phyloP scores from a whole-genome alignment of 1,140 invertebrate genomes.

The Metopolophium dirhodum region DNA sequence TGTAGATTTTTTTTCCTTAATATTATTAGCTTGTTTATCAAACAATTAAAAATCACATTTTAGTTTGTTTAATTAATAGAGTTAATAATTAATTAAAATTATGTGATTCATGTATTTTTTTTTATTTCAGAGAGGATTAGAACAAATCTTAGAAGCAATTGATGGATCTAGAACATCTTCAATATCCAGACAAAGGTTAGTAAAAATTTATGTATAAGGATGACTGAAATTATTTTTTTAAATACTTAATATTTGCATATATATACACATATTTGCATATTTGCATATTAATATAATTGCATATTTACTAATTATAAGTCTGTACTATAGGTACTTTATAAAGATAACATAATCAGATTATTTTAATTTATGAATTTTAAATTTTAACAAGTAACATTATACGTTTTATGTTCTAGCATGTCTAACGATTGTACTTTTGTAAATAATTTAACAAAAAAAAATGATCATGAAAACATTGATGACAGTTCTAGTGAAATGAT shows the following conservation, averaged over 20 bases:
- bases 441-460: slow-evolving; percentile 33
- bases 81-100: not conserved
- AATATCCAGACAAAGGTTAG: slow-evolving; percentile 52
- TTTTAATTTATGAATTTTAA: not conserved
- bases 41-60: not conserved
- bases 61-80: not conserved
- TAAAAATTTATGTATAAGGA: not conserved
- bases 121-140: slow-evolving; percentile 38
- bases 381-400: not conserved
- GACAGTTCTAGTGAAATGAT: slow-evolving; percentile 60
- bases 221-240: not conserved
- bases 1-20: not conserved
- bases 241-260: not conserved
- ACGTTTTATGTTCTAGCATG: slow-evolving; percentile 26
- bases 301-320: not conserved
- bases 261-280: no score
- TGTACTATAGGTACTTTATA: not conserved
- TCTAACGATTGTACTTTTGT: slow-evolving; percentile 50
- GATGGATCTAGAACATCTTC: slow-evolving; percentile 53
- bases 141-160: slow-evolving; percentile 46
- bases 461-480: slow-evolving; percentile 5
- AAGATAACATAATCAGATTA: not conserved
- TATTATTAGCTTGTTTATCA: not conserved
- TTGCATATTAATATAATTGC: not conserved
- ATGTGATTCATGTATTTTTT: not conserved